These are phyloP conservation scores for Nanger granti DNA, from an alignment of 2,113 vertebrate species.

Conservation along the genomic window DNA sequence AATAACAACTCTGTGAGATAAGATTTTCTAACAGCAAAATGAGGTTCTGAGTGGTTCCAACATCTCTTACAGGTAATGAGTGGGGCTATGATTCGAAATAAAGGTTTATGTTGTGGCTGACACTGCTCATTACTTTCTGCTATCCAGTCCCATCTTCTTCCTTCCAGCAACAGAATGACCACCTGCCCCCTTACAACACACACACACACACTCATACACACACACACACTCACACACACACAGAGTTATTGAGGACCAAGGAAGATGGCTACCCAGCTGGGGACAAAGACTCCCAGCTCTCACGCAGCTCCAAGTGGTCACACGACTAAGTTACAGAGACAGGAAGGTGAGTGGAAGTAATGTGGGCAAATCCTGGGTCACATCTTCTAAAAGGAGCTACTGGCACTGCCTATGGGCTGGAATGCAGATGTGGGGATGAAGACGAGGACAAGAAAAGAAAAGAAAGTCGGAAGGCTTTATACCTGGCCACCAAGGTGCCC, in stretches of 20 bases:
- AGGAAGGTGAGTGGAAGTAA: neutral
- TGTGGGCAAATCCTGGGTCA: neutral
- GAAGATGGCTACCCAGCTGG: neutral
- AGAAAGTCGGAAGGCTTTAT: neutral
- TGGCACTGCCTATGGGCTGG: neutral
- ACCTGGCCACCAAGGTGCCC: conserved; percentile 22
- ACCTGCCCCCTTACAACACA: neutral
- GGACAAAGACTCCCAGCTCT: neutral
- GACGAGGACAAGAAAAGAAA: neutral
- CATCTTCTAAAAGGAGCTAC: neutral
- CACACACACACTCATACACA: neutral
- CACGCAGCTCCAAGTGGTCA: neutral
- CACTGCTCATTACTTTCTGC: neutral
- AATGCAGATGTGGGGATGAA: neutral
- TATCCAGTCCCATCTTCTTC: neutral
- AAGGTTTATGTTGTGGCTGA: neutral
- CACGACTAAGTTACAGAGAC: neutral
- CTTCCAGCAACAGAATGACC: neutral
- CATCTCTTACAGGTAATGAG: neutral
- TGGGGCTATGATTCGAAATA: neutral
- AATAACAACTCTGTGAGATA: neutral
- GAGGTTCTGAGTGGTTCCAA: neutral
- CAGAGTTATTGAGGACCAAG: neutral
- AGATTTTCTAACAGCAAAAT: neutral
- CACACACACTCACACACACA: neutral